A percentile compares a stretch with the other conserved stretches of the same genome.
Evolutionary conservation across 2,888 invertebrate species (phyloP).

Genomic region (Ormia ochracea): DNA sequence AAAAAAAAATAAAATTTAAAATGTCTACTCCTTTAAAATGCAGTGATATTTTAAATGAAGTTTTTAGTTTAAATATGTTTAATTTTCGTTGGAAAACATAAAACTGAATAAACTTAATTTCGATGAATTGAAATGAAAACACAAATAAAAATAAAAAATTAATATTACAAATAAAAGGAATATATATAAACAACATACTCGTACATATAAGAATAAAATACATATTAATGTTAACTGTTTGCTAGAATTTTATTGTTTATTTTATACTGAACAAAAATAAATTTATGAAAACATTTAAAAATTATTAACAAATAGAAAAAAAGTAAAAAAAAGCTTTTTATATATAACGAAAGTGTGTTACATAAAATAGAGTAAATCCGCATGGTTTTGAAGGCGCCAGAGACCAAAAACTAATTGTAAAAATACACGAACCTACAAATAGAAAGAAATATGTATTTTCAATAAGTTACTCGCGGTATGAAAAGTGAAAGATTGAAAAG

Average conservation of each 20-base stretch:
- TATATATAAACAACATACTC: constrained; percentile 16
- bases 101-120: not conserved
- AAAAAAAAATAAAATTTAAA: constrained; percentile 11
- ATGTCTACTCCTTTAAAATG: constrained; percentile 37
- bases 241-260: constrained; percentile 63
- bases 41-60: constrained; percentile 43
- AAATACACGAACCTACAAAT: not conserved
- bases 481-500: not conserved
- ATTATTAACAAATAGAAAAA: constrained; percentile 18
- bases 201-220: constrained; percentile 43
- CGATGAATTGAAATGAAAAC: not conserved
- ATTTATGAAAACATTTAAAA: constrained; percentile 19
- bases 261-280: constrained; percentile 51
- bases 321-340: constrained; percentile 39
- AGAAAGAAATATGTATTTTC: not conserved
- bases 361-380: constrained; percentile 25
- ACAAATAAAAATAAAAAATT: not conserved
- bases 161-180: no score
- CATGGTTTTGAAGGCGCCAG: constrained; percentile 46
- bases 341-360: constrained; percentile 42
- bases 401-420: constrained; percentile 31
- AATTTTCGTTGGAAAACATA: constrained; percentile 4
- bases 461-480: not conserved
- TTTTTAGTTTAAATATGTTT: not conserved
- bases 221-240: constrained; percentile 62